Base-by-base conservation (phyloP, 2,113 vertebrate genomes). In the Perccottus glenii region DNA sequence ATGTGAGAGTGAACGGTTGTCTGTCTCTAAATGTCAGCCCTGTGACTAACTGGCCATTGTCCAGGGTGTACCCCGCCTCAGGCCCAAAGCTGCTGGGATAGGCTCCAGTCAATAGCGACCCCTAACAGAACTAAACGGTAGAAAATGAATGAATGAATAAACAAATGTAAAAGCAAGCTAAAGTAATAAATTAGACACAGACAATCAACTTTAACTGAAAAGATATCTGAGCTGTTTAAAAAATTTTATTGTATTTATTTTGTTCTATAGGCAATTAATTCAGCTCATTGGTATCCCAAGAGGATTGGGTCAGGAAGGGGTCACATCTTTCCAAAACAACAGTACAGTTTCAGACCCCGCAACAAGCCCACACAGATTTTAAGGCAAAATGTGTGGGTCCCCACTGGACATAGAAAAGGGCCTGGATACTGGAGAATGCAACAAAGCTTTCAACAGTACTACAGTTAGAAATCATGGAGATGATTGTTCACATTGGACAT, bases 311-410 rank as follows among this genome's bases (percentile, higher is more conserved):
- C 52, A 9, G 74, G 60, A 11, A 88, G 84, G 27, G 68, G 51
- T 50, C 64, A 14, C 27, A 19, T 73, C 11, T 78, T 38, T 66
- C 78, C 82, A 40, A 80, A 56, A 27, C 86, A 91, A 73, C 87
- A 83, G 36, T 83, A 84, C 74, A 68, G 69, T 57, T 92, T 89
- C 60, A 85, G 85, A 47, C 80, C 89, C 55, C 82, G 65, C 47
- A 81, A 83, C 84, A 90, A 91, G 80, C 80, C 80, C 62, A 78
- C 70, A 55, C 86, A 89, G 67, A n/a, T 83, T 2, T 87, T 83
- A 32, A 88, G 90, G 58, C 36, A 47, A 33, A 83, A 87, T 47
- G 74, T 72, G 60, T 81, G 88, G 90, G 38, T 91, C 15, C 87
- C 80, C 64, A 87, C 88, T 47, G 83, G 83, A 40, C 85, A 89